A percentile compares a stretch with the other conserved stretches of the same genome.
phyloP scores from a whole-genome alignment of 2,888 invertebrate species.

The Microplitis deprimator region DNA sequence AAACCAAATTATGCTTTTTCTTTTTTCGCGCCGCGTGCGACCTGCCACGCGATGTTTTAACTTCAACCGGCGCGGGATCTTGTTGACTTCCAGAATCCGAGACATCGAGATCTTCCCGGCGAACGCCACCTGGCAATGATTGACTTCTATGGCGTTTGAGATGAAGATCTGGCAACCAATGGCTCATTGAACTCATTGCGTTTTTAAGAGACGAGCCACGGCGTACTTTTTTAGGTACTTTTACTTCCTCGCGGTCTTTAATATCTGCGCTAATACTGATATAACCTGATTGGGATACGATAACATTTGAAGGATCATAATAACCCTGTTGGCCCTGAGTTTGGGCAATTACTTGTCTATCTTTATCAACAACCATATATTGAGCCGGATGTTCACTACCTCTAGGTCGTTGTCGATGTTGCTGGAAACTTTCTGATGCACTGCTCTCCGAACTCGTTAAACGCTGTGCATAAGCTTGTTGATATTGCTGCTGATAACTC shows the following conservation, averaged over 20 bases:
- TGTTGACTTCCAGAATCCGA: slow-evolving; percentile 57
- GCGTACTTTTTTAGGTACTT: slow-evolving; percentile 79
- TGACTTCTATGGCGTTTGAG: slow-evolving; percentile 86
- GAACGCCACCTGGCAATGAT: slow-evolving; percentile 83
- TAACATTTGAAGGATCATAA: slow-evolving; percentile 76
- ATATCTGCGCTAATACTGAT: slow-evolving; percentile 82
- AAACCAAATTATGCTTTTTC: slow-evolving; percentile 85
- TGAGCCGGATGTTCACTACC: slow-evolving; percentile 55
- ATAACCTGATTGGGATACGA: slow-evolving; percentile 85
- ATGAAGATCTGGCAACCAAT: slow-evolving; percentile 85
- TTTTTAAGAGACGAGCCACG: slow-evolving; percentile 81
- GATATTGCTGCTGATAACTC: slow-evolving; percentile 67
- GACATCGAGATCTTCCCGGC: slow-evolving; percentile 73
- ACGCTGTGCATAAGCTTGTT: slow-evolving; percentile 63
- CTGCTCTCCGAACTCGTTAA: slow-evolving; percentile 58
- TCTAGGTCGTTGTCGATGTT: slow-evolving; percentile 60
- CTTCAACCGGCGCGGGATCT: slow-evolving; percentile 59
- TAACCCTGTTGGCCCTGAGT: slow-evolving; percentile 65
- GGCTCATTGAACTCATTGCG: slow-evolving; percentile 85
- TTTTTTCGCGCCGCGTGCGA: slow-evolving; percentile 74
- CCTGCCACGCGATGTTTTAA: slow-evolving; percentile 53
- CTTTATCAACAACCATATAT: slow-evolving; percentile 59
- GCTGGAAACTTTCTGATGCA: slow-evolving; percentile 62
- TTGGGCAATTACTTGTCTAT: slow-evolving; percentile 48
- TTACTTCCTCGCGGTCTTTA: slow-evolving; percentile 74